Evolutionary conservation across 2,888 invertebrate species (phyloP), one percentile per base, ranked within the genome.

Genomic region (Campoletis raptor): DNA sequence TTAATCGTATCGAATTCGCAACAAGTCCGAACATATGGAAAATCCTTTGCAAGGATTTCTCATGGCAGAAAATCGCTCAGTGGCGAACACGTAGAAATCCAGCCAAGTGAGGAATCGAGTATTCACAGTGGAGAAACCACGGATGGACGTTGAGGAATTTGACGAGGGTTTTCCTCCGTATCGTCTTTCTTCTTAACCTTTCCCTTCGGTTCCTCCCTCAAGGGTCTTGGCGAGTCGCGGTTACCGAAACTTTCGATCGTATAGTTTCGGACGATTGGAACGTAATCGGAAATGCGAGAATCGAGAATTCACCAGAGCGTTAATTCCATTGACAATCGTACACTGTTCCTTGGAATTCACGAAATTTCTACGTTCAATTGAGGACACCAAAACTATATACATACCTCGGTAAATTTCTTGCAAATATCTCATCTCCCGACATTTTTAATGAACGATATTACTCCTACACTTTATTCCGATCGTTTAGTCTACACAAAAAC

Each of bases 251-350:
- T 86, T 82, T 83, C 70, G 61, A 82, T 76, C 37, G 57, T 70
- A 42, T 48, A 70, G 52, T 61, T 37, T 69, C 81, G 69, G 21
- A 64, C 80, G 81, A 66, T 76, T 86, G 73, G 79, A 79, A 76
- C 76, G 83, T 72, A 83, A 76, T 69, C 83, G 74, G 79, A 86
- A 86, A 86, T 86, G 52, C 83, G 76, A 83, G 82, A 66, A 79
- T 83, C 61, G 79, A 64, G 67, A 54, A 80, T 76, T 37, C 79
- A 80, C 18, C 66, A 54, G 72, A 72, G 67, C 82, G 82, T 67
- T 24, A 52, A 24, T 37, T 48, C 45, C n/a, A 67, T 48, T 42
- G 72, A 78, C 66, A 78, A 67, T 85, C 78, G 78, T 78, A 66
- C 66, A 57, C 61, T 12, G 21, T 24, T 83, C 64, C 66, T 54